Percentiles rank a stretch among this genome's conserved stretches.
These are phyloP conservation scores for Coptodon bakossiorum DNA, from an alignment of 2,113 vertebrate genomes.

Conservation along the genomic window DNA sequence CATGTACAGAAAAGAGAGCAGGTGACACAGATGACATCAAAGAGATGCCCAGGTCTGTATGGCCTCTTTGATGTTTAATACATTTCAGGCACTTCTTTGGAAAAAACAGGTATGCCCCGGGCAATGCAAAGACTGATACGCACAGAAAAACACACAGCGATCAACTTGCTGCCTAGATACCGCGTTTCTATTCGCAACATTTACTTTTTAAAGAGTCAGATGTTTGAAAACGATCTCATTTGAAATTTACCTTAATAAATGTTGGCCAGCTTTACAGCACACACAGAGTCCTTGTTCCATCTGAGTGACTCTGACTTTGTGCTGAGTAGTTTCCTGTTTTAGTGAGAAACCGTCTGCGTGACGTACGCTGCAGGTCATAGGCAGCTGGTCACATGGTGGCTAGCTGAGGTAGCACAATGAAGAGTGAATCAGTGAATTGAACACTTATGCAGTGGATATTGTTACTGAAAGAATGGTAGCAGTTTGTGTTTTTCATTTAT, in stretches of 20 bases:
- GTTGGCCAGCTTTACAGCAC: neutral
- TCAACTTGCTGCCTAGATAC: neutral
- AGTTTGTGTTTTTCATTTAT: neutral
- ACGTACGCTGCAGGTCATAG: slow-evolving; percentile 34
- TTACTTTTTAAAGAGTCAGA: neutral
- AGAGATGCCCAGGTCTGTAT: slow-evolving; percentile 4
- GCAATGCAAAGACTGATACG: neutral
- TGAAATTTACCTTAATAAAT: slow-evolving; percentile 21
- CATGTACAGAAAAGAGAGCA: neutral
- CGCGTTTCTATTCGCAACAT: neutral
- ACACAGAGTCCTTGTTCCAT: neutral
- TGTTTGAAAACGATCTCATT: neutral
- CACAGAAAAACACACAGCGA: neutral
- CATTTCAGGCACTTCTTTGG: slow-evolving; percentile 6
- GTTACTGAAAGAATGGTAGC: neutral
- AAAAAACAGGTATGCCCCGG: neutral
- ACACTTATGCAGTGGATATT: neutral
- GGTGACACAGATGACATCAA: slow-evolving; percentile 32
- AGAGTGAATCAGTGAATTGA: neutral
- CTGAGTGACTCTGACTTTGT: slow-evolving; percentile 40
- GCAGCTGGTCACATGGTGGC: slow-evolving; percentile 39
- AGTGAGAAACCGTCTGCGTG: slow-evolving; percentile 36
- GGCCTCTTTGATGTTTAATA: slow-evolving; percentile 18
- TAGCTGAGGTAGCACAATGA: slow-evolving; percentile 21
- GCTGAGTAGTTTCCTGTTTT: slow-evolving; percentile 60